Evolutionary conservation across 2,888 invertebrate species (phyloP).

Genomic region (Cantharis lateralis): DNA sequence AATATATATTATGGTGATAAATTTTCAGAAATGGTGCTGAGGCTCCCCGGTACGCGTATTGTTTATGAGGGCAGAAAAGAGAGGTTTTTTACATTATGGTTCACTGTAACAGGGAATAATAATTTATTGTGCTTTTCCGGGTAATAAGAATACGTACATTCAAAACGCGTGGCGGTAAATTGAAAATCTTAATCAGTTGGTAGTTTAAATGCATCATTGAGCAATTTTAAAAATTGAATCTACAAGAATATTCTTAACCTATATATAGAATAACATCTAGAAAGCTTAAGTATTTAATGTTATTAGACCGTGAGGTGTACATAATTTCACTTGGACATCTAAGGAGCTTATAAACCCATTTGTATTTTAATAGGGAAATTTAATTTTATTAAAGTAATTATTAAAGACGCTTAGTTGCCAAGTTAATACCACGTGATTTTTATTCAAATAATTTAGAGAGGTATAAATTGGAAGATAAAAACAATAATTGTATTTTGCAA

Average conservation of each 20-base stretch:
- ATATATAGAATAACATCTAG: slow-evolving; percentile 8
- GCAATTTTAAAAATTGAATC: neutral
- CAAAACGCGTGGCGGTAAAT: no score
- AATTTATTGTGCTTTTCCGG: no score
- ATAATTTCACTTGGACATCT: slow-evolving; percentile 28
- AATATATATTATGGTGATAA: no score
- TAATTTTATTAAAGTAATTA: slow-evolving; percentile 37
- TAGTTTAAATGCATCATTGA: neutral
- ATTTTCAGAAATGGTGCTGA: no score
- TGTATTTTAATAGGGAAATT: slow-evolving; percentile 37
- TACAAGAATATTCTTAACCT: slow-evolving; percentile 3
- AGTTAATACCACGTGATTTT: slow-evolving; percentile 23
- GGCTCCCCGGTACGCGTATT: no score
- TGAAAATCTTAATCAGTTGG: neutral
- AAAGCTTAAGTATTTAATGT: slow-evolving; percentile 14
- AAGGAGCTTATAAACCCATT: slow-evolving; percentile 33
- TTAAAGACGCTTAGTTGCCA: slow-evolving; percentile 27
- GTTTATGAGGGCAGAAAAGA: no score
- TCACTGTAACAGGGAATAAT: no score
- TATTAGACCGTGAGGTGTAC: slow-evolving; percentile 24
- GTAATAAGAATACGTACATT: no score
- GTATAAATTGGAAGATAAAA: neutral
- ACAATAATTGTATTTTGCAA: neutral
- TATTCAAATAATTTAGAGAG: slow-evolving; percentile 21
- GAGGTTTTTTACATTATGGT: no score